phyloP scores from a whole-genome alignment of 1,140 invertebrate species.

The Coptotermes formosanus region DNA sequence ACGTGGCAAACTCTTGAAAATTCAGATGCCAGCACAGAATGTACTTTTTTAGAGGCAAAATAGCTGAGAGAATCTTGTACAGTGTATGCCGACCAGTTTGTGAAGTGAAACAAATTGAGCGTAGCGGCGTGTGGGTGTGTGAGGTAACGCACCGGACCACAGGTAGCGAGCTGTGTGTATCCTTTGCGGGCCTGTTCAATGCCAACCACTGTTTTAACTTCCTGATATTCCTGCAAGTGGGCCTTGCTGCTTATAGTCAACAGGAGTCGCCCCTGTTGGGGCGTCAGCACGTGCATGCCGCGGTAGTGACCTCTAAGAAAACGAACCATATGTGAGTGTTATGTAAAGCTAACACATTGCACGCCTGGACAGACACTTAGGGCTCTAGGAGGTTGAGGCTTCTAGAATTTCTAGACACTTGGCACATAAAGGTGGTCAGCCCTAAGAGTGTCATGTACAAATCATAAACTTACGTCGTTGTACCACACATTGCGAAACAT shows the following conservation, averaged over 20 bases:
- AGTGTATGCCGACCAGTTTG: too few species aligned
- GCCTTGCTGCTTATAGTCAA: background rate
- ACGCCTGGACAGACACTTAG: too few species aligned
- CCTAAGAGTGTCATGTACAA: background rate
- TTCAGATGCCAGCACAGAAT: too few species aligned
- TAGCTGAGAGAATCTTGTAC: too few species aligned
- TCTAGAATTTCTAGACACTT: too few species aligned
- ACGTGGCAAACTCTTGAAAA: too few species aligned
- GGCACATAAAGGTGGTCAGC: too few species aligned
- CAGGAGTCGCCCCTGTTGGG: background rate
- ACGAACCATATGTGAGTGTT: background rate
- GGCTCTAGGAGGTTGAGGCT: too few species aligned
- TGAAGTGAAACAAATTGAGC: background rate
- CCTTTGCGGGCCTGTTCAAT: background rate
- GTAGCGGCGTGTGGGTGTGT: background rate
- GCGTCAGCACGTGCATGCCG: background rate
- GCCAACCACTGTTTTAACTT: background rate
- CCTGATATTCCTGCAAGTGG: background rate
- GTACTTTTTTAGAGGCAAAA: too few species aligned
- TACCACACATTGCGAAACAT: too few species aligned
- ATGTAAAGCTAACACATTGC: background rate
- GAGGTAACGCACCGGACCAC: background rate
- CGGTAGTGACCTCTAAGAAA: background rate
- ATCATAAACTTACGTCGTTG: background rate
- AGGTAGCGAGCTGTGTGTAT: too few species aligned